Conservation (phyloP, 1,140 invertebrate species). For the Thaumatotibia leucotreta region DNA sequence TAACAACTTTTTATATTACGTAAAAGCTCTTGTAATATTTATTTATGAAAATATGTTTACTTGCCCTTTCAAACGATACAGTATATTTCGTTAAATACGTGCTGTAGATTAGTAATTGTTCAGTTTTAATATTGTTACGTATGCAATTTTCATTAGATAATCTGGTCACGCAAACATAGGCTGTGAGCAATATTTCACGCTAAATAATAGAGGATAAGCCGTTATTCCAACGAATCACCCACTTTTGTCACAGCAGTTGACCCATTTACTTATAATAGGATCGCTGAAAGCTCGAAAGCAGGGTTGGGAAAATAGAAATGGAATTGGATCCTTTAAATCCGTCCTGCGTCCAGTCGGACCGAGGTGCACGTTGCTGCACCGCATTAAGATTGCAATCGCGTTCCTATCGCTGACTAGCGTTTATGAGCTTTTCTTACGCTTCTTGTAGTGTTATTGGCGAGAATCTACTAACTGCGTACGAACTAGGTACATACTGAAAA, state of each 20-base stretch:
- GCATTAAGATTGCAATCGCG: slow-evolving; percentile 17
- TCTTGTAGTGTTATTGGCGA: not conserved
- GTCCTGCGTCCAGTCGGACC: slow-evolving; percentile 2
- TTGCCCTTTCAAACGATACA: too few relatives aligned
- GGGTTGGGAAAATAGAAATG: slow-evolving; percentile 38
- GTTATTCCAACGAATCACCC: not conserved
- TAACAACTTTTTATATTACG: too few relatives aligned
- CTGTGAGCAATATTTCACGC: not conserved
- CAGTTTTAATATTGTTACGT: not conserved
- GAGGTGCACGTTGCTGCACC: not conserved
- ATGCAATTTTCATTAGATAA: not conserved
- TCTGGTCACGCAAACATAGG: not conserved
- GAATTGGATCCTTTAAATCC: slow-evolving; percentile 33
- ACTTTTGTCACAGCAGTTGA: slow-evolving; percentile 31
- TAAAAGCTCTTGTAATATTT: too few relatives aligned
- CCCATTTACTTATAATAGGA: slow-evolving; percentile 38
- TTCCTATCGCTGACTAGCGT: not conserved
- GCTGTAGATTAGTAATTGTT: too few relatives aligned
- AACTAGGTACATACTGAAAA: not conserved
- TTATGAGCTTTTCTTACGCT: not conserved
- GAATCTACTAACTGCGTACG: not conserved
- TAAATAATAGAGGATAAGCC: not conserved
- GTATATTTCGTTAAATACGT: too few relatives aligned
- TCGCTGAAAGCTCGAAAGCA: slow-evolving; percentile 31
- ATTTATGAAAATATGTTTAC: too few relatives aligned